Evolutionary conservation across 2,888 invertebrate species (phyloP).

Genomic region (Melanophora roralis): DNA sequence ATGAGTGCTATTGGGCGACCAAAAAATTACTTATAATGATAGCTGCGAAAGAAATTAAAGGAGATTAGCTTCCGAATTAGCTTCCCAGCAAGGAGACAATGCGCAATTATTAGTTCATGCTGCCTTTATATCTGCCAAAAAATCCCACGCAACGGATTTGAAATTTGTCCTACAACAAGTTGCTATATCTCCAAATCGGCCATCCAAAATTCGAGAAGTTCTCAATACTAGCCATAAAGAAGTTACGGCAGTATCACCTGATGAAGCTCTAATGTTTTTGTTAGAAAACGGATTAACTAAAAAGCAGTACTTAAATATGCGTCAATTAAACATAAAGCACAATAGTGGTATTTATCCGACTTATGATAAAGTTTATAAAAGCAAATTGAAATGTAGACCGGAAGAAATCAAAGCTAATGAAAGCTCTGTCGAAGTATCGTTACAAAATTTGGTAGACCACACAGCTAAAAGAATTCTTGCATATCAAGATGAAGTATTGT

Average conservation of each 20-base stretch:
- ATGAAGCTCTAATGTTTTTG: neutral
- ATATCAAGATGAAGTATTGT: neutral
- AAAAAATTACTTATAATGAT: neutral
- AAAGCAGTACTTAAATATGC: neutral
- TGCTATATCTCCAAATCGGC: neutral
- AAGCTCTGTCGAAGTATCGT: conserved; percentile 30
- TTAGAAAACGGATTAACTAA: neutral
- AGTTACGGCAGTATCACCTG: neutral
- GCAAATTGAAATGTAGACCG: conserved; percentile 22
- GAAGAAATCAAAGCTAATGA: conserved; percentile 20
- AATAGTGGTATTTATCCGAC: conserved; percentile 18
- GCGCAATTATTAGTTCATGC: too few species aligned
- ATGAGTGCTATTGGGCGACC: neutral
- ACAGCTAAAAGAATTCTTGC: neutral
- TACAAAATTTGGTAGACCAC: conserved; percentile 5
- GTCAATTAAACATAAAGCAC: conserved; percentile 17
- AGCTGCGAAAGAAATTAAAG: neutral
- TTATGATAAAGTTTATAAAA: conserved; percentile 14
- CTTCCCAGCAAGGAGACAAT: too few species aligned
- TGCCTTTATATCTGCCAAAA: neutral
- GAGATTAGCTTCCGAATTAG: too few species aligned
- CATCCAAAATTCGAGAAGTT: conserved; percentile 7
- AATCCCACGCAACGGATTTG: neutral
- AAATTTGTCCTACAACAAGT: neutral
- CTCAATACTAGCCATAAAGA: conserved; percentile 6